Conservation (phyloP, 2,113 vertebrate species). For the Ceyx melanurus region DNA sequence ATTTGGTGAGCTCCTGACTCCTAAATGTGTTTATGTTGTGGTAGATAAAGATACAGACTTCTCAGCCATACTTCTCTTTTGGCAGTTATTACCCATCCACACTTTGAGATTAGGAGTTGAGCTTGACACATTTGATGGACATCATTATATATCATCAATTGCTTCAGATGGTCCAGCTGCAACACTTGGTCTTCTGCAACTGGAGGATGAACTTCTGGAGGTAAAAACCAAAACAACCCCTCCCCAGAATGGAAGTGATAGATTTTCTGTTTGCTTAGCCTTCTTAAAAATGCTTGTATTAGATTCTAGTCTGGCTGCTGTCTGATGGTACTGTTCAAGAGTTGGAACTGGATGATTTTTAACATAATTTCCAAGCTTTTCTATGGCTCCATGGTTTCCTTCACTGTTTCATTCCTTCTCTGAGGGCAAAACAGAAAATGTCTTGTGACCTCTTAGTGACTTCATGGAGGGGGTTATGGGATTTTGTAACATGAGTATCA, state of each 20-base stretch:
- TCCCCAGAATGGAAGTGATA: neutral
- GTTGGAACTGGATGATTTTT: too few relatives aligned
- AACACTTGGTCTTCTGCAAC: constrained; percentile 79
- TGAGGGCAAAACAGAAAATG: neutral
- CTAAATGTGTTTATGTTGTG: neutral
- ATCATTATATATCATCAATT: constrained; percentile 95
- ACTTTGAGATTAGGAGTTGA: constrained; percentile 92
- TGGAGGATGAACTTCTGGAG: constrained; percentile 96
- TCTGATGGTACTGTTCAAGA: neutral
- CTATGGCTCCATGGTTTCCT: neutral
- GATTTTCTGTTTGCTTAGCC: neutral
- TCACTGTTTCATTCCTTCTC: neutral
- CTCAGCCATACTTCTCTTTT: neutral
- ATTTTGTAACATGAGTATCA: neutral
- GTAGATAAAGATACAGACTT: neutral
- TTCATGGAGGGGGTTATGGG: neutral
- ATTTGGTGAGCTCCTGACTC: neutral
- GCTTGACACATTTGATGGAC: constrained; percentile 93
- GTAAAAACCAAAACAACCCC: constrained; percentile 64
- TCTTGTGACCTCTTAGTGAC: neutral
- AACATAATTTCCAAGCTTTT: too few relatives aligned
- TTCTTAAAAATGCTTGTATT: neutral
- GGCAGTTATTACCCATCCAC: constrained; percentile 90
- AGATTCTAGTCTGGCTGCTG: neutral
- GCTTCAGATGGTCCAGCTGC: constrained; percentile 85